Conservation (phyloP, 2,113 vertebrate species). For the Rhinoderma darwinii region DNA sequence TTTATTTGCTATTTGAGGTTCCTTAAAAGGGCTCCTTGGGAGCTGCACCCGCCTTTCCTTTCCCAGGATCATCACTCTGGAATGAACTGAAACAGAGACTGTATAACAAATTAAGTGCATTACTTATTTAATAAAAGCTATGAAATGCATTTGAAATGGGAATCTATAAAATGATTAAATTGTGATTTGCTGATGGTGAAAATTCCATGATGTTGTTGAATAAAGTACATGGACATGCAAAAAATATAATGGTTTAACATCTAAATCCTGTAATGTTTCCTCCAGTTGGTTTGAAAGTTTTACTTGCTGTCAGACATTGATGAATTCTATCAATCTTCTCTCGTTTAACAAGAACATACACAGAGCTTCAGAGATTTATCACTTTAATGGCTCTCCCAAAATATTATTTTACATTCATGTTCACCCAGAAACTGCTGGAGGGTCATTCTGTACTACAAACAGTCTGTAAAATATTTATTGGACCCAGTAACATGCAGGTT, state of each 20-base stretch:
- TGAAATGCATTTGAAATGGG: background rate
- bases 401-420: conserved; percentile 47
- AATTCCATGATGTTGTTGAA: background rate
- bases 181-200: background rate
- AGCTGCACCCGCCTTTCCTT: background rate
- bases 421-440: conserved; percentile 25
- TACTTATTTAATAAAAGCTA: background rate
- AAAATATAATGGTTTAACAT: background rate
- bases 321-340: conserved; percentile 36
- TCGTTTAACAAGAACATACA: conserved; percentile 17
- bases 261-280: conserved; percentile 19
- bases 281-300: background rate
- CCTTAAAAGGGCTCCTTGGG: too few species aligned
- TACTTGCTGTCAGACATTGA: conserved; percentile 20
- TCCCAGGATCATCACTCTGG: background rate
- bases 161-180: background rate
- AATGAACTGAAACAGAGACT: background rate
- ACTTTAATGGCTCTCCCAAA: conserved; percentile 37
- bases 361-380: conserved; percentile 34
- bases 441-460: conserved; percentile 46
- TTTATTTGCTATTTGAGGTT: too few species aligned
- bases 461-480: conserved; percentile 50
- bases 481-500: conserved; percentile 29
- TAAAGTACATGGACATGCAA: background rate
- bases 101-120: background rate